A percentile compares a stretch with the other conserved stretches of the same genome.
Evolutionary conservation across 2,888 invertebrate species (phyloP).

Genomic region (Plusia festucae): DNA sequence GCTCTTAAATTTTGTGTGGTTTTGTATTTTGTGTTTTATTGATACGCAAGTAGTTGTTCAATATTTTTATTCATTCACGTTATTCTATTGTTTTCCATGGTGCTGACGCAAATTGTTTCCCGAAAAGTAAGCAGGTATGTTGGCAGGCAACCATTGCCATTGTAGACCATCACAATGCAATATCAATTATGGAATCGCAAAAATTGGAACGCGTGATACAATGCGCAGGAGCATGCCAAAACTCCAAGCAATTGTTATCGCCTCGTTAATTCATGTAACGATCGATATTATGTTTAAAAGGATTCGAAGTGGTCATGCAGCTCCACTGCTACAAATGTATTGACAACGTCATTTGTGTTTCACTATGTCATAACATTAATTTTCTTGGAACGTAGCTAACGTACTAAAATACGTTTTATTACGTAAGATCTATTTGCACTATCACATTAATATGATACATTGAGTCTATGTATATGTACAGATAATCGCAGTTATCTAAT

Average conservation of each 20-base stretch:
- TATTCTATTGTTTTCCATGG: conserved; percentile 46
- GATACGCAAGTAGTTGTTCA: neutral
- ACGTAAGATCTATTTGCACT: conserved; percentile 24
- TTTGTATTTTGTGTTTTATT: neutral
- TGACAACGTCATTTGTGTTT: conserved; percentile 26
- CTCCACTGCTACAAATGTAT: conserved; percentile 25
- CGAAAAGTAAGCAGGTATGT: conserved; percentile 44
- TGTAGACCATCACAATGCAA: conserved; percentile 56
- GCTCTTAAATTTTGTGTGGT: neutral
- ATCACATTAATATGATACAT: conserved; percentile 19
- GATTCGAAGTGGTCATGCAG: conserved; percentile 32
- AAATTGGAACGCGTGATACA: conserved; percentile 71
- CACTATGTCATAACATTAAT: conserved; percentile 41
- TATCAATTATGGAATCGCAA: conserved; percentile 63
- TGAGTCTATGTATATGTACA: conserved; percentile 13
- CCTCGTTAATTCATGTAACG: conserved; percentile 50
- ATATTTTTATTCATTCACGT: conserved; percentile 15
- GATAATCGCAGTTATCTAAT: conserved; percentile 9
- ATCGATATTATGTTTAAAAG: conserved; percentile 43
- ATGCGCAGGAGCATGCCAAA: conserved; percentile 74
- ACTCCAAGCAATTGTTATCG: conserved; percentile 57
- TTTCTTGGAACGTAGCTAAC: conserved; percentile 31
- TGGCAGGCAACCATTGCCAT: conserved; percentile 54
- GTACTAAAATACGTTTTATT: conserved; percentile 50
- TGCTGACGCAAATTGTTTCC: conserved; percentile 51